These are phyloP conservation scores for Xiphorhynchus erythropygius DNA, from an alignment of 2,797 vertebrate species.

Conservation along the genomic window DNA sequence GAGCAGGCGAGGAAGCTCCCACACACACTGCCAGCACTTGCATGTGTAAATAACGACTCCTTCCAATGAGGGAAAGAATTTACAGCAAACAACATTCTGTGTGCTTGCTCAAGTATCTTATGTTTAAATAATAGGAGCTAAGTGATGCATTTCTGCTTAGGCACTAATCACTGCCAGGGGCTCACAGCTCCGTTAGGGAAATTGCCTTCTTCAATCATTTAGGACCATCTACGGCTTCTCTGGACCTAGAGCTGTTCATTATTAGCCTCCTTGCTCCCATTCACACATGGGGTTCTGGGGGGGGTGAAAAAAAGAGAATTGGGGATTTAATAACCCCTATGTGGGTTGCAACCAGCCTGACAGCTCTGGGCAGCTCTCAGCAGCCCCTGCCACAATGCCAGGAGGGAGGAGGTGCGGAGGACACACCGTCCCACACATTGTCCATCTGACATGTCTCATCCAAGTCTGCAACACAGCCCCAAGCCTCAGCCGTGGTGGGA, in stretches of 20 bases:
- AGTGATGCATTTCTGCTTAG: constrained; percentile 22
- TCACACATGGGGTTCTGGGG: rapidly evolving
- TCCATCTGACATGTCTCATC: neutral
- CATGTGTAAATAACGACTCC: constrained; percentile 1
- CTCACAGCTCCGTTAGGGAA: neutral
- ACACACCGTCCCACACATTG: rapidly evolving
- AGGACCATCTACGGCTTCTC: neutral
- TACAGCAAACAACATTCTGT: constrained; percentile 17
- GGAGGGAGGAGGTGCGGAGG: neutral
- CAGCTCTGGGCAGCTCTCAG: neutral
- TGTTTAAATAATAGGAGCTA: constrained; percentile 24
- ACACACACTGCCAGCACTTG: neutral
- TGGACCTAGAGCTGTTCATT: neutral
- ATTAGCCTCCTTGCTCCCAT: neutral
- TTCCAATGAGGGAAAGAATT: neutral
- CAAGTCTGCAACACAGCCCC: neutral
- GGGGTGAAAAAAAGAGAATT: neutral
- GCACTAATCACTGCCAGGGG: constrained; percentile 25
- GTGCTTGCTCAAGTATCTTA: neutral
- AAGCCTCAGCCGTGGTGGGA: rapidly evolving
- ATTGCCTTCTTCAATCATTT: constrained; percentile 42
- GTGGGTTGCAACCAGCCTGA: neutral
- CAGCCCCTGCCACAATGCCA: rapidly evolving
- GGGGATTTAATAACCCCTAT: neutral
- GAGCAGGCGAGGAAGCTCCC: neutral